phyloP scores from a whole-genome alignment of 2,888 invertebrate species.

The Oxyscelio sp. region DNA sequence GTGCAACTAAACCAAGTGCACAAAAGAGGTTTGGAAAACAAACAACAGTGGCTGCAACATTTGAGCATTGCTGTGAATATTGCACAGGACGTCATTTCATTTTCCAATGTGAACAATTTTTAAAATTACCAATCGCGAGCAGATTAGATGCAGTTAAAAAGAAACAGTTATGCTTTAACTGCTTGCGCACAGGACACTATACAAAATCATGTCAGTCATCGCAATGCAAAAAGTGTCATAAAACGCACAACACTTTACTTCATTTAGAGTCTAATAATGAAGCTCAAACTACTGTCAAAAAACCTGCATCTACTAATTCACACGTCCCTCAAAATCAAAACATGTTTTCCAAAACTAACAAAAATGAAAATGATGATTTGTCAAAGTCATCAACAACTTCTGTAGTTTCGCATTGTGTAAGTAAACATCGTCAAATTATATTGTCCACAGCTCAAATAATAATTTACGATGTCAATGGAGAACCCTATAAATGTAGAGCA shows the following conservation, averaged over 20 bases:
- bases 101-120: background rate
- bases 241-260: conserved; percentile 7
- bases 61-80: conserved; percentile 13
- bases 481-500: conserved; percentile 12
- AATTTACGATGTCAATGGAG: too few species aligned
- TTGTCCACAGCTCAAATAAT: background rate
- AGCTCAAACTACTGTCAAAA: background rate
- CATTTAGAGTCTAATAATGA: conserved; percentile 3
- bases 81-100: background rate
- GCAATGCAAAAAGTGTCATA: conserved; percentile 5
- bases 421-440: background rate
- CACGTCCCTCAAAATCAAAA: background rate
- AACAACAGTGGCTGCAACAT: conserved; percentile 6
- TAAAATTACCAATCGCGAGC: background rate
- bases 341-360: background rate
- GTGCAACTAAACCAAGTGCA: background rate
- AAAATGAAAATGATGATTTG: background rate
- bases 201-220: conserved; percentile 2
- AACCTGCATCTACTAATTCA: background rate
- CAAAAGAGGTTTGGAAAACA: background rate
- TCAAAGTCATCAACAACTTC: background rate
- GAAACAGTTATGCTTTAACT: conserved; percentile 4
- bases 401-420: background rate
- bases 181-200: conserved; percentile 1
- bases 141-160: background rate